Evolutionary conservation across 2,113 vertebrate genomes (phyloP).

Genomic region (Catharus minimus): DNA sequence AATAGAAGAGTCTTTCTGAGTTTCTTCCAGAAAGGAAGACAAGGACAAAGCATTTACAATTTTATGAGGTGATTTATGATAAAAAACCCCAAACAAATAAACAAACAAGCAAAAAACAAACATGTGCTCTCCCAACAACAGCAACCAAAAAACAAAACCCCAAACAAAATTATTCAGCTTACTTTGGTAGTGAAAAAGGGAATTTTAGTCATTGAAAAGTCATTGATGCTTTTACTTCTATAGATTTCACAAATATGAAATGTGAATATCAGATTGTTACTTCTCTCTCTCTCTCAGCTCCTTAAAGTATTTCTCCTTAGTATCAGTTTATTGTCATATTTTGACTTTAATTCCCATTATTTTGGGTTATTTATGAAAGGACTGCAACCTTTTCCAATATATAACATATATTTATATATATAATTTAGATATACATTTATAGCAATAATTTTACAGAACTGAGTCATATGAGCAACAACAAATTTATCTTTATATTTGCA

Average conservation of each 20-base stretch:
- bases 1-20: not conserved
- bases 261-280: not conserved
- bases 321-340: not conserved
- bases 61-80: not conserved
- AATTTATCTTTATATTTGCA: not conserved
- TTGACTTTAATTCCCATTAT: not conserved
- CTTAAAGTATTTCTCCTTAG: not conserved
- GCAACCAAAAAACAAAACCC: not conserved
- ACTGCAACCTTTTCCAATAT: not conserved
- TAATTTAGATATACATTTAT: not conserved
- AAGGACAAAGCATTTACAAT: not conserved
- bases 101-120: not conserved
- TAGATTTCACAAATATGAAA: not conserved
- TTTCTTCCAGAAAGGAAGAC: not conserved
- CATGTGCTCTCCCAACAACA: rapidly evolving
- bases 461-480: not conserved
- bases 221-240: not conserved
- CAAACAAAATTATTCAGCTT: not conserved
- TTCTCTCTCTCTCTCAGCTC: not conserved
- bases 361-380: not conserved
- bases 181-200: not conserved
- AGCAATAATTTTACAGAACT: not conserved
- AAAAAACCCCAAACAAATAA: not conserved
- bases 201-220: not conserved
- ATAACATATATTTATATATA: not conserved